Evolutionary conservation across 92 coral and sea anemone species (phyloP).

Genomic region (Parazoanthus swiftii): DNA sequence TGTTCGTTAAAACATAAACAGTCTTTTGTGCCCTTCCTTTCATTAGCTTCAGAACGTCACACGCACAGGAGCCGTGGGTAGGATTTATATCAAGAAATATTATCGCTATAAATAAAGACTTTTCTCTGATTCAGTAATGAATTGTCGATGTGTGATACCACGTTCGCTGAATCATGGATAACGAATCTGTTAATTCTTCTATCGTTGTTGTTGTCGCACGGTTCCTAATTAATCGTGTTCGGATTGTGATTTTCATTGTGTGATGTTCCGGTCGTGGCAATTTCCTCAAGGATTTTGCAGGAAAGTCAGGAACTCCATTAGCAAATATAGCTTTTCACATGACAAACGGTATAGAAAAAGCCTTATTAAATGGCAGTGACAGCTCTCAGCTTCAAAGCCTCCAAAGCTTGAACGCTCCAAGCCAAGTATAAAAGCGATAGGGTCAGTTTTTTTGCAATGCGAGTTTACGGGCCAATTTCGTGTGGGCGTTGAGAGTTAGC

Average conservation of each 20-base stretch:
- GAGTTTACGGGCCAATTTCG: neutral
- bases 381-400: slow-evolving; percentile 1
- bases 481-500: neutral
- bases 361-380: neutral
- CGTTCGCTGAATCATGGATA: neutral
- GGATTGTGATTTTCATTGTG: neutral
- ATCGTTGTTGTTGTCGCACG: neutral
- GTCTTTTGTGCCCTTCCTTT: neutral
- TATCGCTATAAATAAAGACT: neutral
- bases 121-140: neutral
- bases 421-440: neutral
- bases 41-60: slow-evolving; percentile 7
- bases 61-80: neutral
- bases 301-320: neutral
- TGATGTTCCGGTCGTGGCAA: neutral
- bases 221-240: neutral
- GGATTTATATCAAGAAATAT: neutral
- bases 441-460: neutral
- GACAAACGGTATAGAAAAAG: neutral
- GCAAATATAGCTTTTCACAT: neutral
- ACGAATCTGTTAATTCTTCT: neutral
- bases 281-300: neutral
- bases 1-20: too few relatives aligned
- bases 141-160: neutral
- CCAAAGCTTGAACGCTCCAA: slow-evolving; percentile 4